phyloP scores from a whole-genome alignment of 2,113 vertebrate species.

The Falco punctatus region DNA sequence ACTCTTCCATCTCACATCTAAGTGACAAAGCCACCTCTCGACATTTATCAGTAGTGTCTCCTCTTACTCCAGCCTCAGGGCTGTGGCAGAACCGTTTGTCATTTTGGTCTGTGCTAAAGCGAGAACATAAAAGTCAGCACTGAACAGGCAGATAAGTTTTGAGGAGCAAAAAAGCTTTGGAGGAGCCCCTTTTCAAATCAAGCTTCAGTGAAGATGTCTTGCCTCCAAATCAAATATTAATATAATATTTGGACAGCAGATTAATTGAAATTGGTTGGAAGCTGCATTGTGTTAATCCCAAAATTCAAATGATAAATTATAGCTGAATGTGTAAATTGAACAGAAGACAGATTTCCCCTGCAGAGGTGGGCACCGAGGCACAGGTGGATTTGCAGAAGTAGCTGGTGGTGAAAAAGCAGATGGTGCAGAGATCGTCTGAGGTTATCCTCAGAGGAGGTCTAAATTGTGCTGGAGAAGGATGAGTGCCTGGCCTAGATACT shows the following conservation, averaged over 20 bases:
- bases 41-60: neutral
- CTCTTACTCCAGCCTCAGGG: neutral
- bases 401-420: neutral
- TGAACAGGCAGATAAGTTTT: neutral
- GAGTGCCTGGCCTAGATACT: neutral
- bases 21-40: neutral
- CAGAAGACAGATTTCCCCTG: accelerated
- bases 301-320: neutral
- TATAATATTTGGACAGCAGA: neutral
- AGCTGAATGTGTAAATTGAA: neutral
- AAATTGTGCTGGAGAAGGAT: neutral
- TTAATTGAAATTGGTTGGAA: neutral
- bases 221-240: neutral
- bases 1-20: neutral
- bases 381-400: neutral
- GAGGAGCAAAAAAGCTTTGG: neutral
- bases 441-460: neutral
- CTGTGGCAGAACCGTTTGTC: neutral
- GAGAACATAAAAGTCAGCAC: neutral
- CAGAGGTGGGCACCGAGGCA: neutral
- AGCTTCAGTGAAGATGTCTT: neutral
- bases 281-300: neutral
- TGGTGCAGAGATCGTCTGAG: neutral
- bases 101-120: neutral
- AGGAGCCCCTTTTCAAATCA: neutral